Percentiles rank a stretch among this genome's conserved stretches.
phyloP scores from a whole-genome alignment of 1,140 invertebrate genomes.

The Acyrthosiphon pisum region DNA sequence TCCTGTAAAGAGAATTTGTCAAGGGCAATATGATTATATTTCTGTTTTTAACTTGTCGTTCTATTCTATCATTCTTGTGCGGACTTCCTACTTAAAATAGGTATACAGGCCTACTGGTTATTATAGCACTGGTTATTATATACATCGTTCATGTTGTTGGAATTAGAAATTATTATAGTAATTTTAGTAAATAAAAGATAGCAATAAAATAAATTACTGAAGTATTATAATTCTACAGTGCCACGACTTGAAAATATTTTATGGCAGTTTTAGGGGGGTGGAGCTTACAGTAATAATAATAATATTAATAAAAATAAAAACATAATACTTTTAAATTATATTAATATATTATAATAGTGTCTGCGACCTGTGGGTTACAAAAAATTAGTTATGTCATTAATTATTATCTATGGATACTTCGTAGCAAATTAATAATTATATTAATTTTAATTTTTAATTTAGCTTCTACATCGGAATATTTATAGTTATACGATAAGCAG shows the following conservation, averaged over 20 bases:
- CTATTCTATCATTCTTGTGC: neutral
- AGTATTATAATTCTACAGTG: neutral
- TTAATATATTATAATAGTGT: neutral
- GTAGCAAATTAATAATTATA: neutral
- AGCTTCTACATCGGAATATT: too few relatives aligned
- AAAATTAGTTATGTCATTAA: neutral
- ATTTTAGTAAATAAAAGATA: neutral
- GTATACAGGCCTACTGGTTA: neutral
- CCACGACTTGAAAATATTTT: neutral
- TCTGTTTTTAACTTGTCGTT: neutral
- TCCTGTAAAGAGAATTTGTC: neutral
- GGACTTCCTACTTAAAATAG: constrained; percentile 1
- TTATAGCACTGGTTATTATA: neutral
- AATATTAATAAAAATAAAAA: too few relatives aligned
- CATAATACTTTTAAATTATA: neutral
- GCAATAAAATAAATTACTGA: neutral
- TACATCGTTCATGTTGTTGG: neutral
- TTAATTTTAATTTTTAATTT: neutral
- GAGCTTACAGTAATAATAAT: neutral
- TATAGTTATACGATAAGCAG: neutral
- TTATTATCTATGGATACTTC: neutral
- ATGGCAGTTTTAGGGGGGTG: neutral
- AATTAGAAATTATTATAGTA: neutral
- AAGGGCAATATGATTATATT: neutral
- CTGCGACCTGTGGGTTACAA: neutral